A percentile compares a stretch with the other conserved stretches of the same genome.
phyloP scores from a whole-genome alignment of 2,113 vertebrate genomes.

The Coturnix japonica region DNA sequence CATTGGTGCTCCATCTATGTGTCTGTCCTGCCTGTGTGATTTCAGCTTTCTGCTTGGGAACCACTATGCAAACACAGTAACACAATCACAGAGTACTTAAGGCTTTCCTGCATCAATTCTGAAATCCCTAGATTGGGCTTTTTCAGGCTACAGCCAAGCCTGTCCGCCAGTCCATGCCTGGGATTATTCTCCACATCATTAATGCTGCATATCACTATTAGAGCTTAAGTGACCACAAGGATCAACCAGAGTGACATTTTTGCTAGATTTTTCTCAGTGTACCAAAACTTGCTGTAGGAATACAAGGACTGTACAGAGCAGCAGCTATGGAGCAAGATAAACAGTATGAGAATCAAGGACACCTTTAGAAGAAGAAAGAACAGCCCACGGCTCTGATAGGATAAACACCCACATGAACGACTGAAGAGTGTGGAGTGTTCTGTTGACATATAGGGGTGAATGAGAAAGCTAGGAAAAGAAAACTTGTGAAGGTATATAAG shows the following conservation, averaged over 20 bases:
- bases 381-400: too few species aligned
- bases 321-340: too few species aligned
- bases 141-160: neutral
- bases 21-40: neutral
- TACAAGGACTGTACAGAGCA: too few species aligned
- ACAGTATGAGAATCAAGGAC: too few species aligned
- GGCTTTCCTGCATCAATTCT: neutral
- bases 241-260: neutral
- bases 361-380: too few species aligned
- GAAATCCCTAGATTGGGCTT: neutral
- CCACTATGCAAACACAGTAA: neutral
- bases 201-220: rapidly evolving
- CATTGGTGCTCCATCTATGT: neutral
- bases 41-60: neutral
- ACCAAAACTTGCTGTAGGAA: neutral
- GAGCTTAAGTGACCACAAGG: neutral
- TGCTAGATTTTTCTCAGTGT: neutral
- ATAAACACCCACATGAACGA: too few species aligned
- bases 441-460: too few species aligned
- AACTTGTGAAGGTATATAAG: too few species aligned
- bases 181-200: neutral
- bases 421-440: too few species aligned
- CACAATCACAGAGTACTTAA: neutral
- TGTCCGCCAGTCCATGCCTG: neutral
- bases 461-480: too few species aligned